Percentiles rank a stretch among this genome's conserved stretches.
These are phyloP conservation scores for Eupithecia dodoneata DNA, from an alignment of 2,888 invertebrate species.

Conservation along the genomic window DNA sequence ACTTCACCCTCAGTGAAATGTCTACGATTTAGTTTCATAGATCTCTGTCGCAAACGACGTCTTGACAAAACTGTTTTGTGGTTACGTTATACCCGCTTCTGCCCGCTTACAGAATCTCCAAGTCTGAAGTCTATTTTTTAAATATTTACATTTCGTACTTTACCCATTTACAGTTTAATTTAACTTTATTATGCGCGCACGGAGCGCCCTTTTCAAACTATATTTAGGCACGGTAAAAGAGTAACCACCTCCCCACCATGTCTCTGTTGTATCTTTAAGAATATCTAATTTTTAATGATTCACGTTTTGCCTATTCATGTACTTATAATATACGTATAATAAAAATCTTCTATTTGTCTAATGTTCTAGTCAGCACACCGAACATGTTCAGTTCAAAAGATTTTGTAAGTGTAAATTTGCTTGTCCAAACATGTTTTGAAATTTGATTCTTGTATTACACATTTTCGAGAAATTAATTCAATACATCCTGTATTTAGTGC, in stretches of 20 bases:
- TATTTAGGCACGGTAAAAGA: conserved; percentile 66
- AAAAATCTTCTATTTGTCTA: conserved; percentile 69
- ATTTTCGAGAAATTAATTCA: not conserved
- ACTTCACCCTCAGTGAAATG: conserved; percentile 19
- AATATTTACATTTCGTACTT: conserved; percentile 57
- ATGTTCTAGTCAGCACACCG: conserved; percentile 50
- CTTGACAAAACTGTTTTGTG: conserved; percentile 69
- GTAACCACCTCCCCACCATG: conserved; percentile 64
- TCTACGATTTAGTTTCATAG: conserved; percentile 33
- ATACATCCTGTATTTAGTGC: not conserved
- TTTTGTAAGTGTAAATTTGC: not conserved
- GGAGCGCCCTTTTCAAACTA: conserved; percentile 40
- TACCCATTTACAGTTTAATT: conserved; percentile 52
- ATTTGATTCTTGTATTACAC: not conserved
- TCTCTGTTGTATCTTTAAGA: conserved; percentile 73
- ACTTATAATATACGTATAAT: conserved; percentile 77
- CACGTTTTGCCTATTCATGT: conserved; percentile 83
- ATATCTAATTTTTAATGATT: conserved; percentile 73
- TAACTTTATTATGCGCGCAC: conserved; percentile 36
- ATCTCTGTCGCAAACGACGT: conserved; percentile 52
- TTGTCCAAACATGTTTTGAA: not conserved
- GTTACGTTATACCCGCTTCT: not conserved
- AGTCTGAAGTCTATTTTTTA: conserved; percentile 65
- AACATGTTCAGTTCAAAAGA: conserved; percentile 27
- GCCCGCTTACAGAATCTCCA: conserved; percentile 53